Evolutionary conservation across 2,113 vertebrate genomes (phyloP).

Genomic region (Eulemur macaco): DNA sequence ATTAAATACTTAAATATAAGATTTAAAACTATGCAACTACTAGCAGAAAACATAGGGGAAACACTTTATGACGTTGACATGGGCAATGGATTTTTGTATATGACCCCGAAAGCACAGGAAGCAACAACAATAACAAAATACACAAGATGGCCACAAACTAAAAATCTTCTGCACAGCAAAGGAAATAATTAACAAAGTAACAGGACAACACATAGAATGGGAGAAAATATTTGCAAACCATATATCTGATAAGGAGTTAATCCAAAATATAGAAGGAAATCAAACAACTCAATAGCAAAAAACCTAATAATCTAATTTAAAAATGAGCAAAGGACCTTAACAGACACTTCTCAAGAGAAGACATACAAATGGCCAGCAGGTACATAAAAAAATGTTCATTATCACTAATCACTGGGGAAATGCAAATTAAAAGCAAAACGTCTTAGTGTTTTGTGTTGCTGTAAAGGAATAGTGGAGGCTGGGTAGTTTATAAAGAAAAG

Average conservation of each 20-base stretch:
- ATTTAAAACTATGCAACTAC: background rate
- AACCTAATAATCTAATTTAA: background rate
- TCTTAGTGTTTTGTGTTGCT: background rate
- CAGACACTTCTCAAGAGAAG: background rate
- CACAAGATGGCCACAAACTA: background rate
- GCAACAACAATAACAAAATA: background rate
- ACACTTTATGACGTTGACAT: background rate
- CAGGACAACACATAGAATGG: background rate
- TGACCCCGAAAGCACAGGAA: background rate
- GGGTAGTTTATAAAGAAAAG: background rate
- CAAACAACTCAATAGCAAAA: background rate
- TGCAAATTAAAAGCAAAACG: background rate
- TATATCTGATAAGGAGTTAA: background rate
- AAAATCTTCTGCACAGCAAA: background rate
- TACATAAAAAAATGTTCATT: background rate
- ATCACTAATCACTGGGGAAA: background rate
- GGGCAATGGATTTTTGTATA: background rate
- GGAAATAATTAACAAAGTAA: background rate
- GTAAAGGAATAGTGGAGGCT: background rate
- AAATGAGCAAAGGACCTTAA: background rate
- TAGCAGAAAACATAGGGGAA: background rate
- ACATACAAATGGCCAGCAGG: background rate
- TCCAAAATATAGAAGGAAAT: background rate
- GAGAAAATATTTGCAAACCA: background rate
- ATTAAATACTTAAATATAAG: background rate